Percentiles rank a stretch among this genome's conserved stretches.
Evolutionary conservation across 2,113 vertebrate genomes (phyloP).

Genomic region (Microtus oregoni): DNA sequence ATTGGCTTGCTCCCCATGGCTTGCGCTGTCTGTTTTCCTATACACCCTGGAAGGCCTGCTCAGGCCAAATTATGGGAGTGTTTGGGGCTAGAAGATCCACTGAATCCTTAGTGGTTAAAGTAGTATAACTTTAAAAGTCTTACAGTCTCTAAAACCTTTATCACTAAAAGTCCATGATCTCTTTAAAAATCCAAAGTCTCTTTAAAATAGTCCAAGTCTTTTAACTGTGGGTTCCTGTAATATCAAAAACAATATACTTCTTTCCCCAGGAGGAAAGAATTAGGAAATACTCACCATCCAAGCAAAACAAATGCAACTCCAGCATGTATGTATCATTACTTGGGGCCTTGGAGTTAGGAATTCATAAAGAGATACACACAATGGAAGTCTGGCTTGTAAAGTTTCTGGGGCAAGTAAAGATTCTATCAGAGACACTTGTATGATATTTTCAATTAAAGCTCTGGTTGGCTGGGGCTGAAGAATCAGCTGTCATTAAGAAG

Average conservation of each 20-base stretch:
- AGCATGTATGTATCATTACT: background rate
- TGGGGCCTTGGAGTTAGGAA: too few relatives aligned
- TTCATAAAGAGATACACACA: background rate
- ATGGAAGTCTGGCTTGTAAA: background rate
- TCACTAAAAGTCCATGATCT: background rate
- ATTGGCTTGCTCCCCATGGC: background rate
- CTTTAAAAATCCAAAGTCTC: background rate
- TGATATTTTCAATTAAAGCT: background rate
- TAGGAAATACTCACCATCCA: background rate
- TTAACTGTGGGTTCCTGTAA: background rate
- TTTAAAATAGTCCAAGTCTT: background rate
- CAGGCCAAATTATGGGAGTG: background rate
- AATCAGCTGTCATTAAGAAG: background rate
- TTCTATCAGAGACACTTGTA: background rate
- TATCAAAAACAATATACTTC: background rate
- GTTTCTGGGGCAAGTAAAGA: background rate
- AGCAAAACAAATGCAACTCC: background rate
- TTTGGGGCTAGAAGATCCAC: background rate
- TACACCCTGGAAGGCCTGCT: too few relatives aligned
- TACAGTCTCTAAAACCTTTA: background rate
- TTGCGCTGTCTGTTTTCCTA: background rate
- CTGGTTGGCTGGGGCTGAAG: background rate
- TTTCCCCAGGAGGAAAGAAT: background rate
- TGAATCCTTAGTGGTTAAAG: background rate
- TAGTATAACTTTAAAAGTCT: background rate